These are phyloP conservation scores for Sinosuthora webbiana DNA, from an alignment of 2,113 vertebrate species.

Conservation along the genomic window DNA sequence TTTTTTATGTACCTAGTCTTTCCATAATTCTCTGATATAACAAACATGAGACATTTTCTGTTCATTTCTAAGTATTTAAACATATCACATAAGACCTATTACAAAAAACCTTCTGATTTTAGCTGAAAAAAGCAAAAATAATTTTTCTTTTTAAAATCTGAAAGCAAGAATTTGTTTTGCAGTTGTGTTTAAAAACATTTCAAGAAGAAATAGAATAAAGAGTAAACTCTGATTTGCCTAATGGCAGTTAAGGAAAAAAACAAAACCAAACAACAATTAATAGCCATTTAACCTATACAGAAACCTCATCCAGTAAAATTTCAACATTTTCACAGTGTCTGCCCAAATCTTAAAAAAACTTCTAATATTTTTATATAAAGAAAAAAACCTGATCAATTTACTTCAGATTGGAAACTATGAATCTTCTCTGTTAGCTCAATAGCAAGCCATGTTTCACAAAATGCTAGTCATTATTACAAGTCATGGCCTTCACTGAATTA, in stretches of 20 bases:
- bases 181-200: neutral
- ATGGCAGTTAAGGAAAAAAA: neutral
- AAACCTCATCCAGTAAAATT: neutral
- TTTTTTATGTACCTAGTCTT: neutral
- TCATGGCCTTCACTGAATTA: neutral
- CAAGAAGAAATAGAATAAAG: neutral
- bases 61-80: neutral
- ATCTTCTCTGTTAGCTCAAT: neutral
- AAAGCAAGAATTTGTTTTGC: neutral
- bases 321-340: neutral
- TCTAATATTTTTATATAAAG: accelerated
- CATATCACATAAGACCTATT: neutral
- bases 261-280: neutral
- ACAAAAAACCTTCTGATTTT: neutral
- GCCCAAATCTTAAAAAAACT: neutral
- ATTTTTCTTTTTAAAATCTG: neutral
- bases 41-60: neutral
- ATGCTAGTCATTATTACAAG: neutral
- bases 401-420: neutral
- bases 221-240: neutral
- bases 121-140: neutral
- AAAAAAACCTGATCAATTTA: neutral
- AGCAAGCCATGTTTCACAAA: neutral
- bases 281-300: neutral
- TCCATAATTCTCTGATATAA: neutral